Base-by-base conservation (phyloP, 2,888 invertebrate genomes). In the Eutolmus rufibarbis region DNA sequence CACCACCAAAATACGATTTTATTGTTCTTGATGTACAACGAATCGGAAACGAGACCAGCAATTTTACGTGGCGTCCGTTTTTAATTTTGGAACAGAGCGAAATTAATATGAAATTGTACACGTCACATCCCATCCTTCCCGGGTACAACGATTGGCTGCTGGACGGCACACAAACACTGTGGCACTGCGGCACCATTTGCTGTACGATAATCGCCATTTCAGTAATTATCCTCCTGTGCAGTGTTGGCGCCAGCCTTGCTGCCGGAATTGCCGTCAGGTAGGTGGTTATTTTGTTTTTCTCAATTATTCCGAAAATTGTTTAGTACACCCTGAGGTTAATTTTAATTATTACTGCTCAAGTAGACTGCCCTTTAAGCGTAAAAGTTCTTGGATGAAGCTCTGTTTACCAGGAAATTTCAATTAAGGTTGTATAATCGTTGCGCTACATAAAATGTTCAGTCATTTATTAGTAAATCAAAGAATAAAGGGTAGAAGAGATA, bases 111-210 rank as follows among this genome's bases (percentile, higher is more conserved):
- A 90, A 90, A 51, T 90, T 90, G 51, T 93, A 92, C 88, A 91
- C 91, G 46, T 92, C 92, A 37, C 93, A 93, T 89, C 92, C 92
- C 66, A 91, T 93, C 66, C 89, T 91, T 57, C 92, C 93, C 16
- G 92, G 92, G 56, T 92, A 91, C 89, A 91, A 92, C 89, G 92
- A 92, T 89, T 93, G 93, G 93, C 90, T 92, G 56, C 87, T 91
- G 88, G 91, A 91, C n/a, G 91, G 91, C 87, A 90, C 90, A 37
- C 90, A 90, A 14, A 91, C 91, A 86, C 89, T 92, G 84, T 91
- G 92, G 91, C 90, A 91, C 40, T 93, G 93, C 86, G 92, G 92
- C 76, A 90, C 90, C 86, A 90, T 92, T 86, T 93, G 93, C 88
- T 93, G 92, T 92, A 90, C 91, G n/a, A 90, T 92, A 87, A 91